Percentiles rank a stretch among this genome's conserved stretches.
Conservation (phyloP, 2,888 invertebrate genomes). For the Mongoloraphidia duomilia region DNA sequence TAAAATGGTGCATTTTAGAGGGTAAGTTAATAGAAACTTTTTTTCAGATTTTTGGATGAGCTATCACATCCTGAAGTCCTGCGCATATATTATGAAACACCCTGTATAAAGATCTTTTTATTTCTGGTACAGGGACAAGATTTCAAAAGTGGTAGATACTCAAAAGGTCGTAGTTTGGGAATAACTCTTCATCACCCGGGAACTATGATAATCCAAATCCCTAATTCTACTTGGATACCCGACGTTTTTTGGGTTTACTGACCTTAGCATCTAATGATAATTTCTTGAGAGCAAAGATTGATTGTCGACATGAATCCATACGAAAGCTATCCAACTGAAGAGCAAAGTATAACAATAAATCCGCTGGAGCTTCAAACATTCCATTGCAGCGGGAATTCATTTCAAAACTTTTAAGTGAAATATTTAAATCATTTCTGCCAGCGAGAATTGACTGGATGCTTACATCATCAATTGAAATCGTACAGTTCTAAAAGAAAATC, state of each 20-base stretch:
- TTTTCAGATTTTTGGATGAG: too few species aligned
- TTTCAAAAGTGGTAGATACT: too few species aligned
- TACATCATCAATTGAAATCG: constrained; percentile 22
- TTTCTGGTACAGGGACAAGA: too few species aligned
- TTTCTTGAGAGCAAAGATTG: constrained; percentile 38
- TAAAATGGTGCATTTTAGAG: too few species aligned
- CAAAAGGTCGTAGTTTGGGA: too few species aligned
- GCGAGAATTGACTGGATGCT: constrained; percentile 9
- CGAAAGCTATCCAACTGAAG: constrained; percentile 48
- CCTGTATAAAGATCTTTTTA: not conserved
- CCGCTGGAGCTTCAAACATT: constrained; percentile 12
- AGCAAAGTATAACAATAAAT: constrained; percentile 37
- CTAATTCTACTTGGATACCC: too few species aligned
- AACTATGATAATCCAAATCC: too few species aligned
- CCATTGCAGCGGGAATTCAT: constrained; percentile 1
- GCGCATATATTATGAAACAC: too few species aligned
- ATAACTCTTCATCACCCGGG: too few species aligned
- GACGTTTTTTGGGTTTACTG: constrained; percentile 9
- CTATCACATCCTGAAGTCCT: too few species aligned
- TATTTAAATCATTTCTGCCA: not conserved
- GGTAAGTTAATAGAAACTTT: too few species aligned
- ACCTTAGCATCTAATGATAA: constrained; percentile 52
- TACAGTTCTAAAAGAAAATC: constrained; percentile 20
- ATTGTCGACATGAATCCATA: constrained; percentile 42
- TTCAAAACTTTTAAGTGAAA: constrained; percentile 2